Evolutionary conservation across 2,888 invertebrate genomes (phyloP).

Genomic region (Cylindroiulus punctatus): DNA sequence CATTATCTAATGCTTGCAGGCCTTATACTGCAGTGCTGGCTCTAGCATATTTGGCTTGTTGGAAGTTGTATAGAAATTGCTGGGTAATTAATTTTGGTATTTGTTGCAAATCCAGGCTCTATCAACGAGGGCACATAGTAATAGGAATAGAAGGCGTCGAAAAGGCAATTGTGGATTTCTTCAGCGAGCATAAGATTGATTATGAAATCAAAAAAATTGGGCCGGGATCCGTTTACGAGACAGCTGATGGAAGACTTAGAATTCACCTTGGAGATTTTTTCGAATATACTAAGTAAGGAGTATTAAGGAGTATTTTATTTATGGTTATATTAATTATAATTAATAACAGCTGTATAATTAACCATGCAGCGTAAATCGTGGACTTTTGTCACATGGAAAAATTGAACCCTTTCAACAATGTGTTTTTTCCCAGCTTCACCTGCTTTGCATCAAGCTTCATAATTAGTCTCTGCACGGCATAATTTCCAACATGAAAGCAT

Average conservation of each 20-base stretch:
- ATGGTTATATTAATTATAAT: too few relatives aligned
- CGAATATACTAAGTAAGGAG: slow-evolving; percentile 59
- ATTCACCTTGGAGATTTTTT: slow-evolving; percentile 62
- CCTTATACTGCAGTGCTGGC: not conserved
- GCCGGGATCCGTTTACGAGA: slow-evolving; percentile 56
- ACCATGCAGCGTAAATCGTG: too few relatives aligned
- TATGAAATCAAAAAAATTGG: slow-evolving; percentile 57
- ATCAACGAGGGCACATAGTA: slow-evolving; percentile 61
- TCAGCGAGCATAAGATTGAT: slow-evolving; percentile 60
- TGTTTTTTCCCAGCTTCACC: too few relatives aligned
- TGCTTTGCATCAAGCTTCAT: too few relatives aligned
- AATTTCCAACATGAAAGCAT: too few relatives aligned
- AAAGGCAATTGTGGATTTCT: slow-evolving; percentile 60
- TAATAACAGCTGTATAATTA: too few relatives aligned
- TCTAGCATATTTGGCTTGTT: too few relatives aligned
- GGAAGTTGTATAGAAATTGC: too few relatives aligned
- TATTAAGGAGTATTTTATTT: not conserved
- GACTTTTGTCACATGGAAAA: too few relatives aligned
- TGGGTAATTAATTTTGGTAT: not conserved
- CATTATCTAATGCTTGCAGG: not conserved
- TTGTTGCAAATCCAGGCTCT: slow-evolving; percentile 59
- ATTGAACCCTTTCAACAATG: too few relatives aligned
- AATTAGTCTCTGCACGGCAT: too few relatives aligned
- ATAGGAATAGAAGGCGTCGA: slow-evolving; percentile 62
- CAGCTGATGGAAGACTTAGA: slow-evolving; percentile 59